Base-by-base conservation (phyloP, 2,888 invertebrate species). In the Eurytoma adleriae region DNA sequence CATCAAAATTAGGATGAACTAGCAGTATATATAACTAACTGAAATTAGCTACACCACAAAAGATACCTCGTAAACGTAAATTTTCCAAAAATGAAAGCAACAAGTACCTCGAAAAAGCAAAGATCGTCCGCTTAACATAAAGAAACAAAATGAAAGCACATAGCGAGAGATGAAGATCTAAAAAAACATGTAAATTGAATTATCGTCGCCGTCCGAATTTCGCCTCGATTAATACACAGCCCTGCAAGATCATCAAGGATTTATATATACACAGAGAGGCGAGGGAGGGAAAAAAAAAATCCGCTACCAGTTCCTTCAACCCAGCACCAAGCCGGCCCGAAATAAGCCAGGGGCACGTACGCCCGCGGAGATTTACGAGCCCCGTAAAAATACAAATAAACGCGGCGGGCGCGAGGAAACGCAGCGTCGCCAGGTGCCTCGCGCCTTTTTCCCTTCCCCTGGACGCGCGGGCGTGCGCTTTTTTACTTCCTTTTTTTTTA, bases 371-470 rank as follows among this genome's bases (percentile, higher is more conserved):
- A 78, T 80, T 78, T 78, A 80, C 72, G 76, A 71, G 70, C 70
- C 56, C 50, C 24, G 73, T 66, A 78, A 80, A 80, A 78, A 78
- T 78, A 78, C 80, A 80, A 80, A 80, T 78, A 78, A 78, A 74
- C 77, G 68, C 30, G 79, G 54, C 64, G 64, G 54, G 70, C 7
- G 64, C 27, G 69, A 64, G 18, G 48, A 66, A 70, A 62, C 52
- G 24, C 48, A 64, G 67, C 57, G 71, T 72, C 52, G 67, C 79
- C 79, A 79, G 75, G 79, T 79, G 79, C 64, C 73, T 79, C 56
- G 67, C 72, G 78, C 61, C 57, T 40, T 40, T 40, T 30, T 40
- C 7, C 7, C 40, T 40, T 40, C 40, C 40, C 40, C 4, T 7
- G 0, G 40, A 40, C n/a, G 40, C 4, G 40, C 40, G 40, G 7